Evolutionary conservation across 2,113 vertebrate genomes (phyloP).

Genomic region (Syngnathoides biaculeatus): DNA sequence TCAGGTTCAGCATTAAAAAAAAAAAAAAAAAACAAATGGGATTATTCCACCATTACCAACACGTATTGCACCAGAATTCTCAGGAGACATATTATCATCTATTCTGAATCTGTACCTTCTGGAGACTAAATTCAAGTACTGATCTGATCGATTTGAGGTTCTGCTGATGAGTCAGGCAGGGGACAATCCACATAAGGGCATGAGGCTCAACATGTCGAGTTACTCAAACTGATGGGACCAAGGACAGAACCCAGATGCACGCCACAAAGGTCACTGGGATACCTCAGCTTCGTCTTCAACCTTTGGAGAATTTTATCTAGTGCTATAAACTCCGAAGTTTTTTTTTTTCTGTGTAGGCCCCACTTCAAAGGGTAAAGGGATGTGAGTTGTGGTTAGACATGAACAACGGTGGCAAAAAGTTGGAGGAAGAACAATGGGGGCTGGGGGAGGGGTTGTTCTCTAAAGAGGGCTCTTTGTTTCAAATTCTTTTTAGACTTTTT

Average conservation of each 20-base stretch:
- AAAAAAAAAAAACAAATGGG: slow-evolving; percentile 22
- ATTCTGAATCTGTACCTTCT: slow-evolving; percentile 69
- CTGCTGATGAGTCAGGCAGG: slow-evolving; percentile 27
- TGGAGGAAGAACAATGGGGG: slow-evolving; percentile 50
- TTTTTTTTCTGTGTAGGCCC: background rate
- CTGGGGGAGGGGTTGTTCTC: slow-evolving; percentile 25
- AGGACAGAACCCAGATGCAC: slow-evolving; percentile 43
- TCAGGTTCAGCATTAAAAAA: slow-evolving; percentile 33
- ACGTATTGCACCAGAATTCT: slow-evolving; percentile 30
- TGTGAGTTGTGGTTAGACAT: slow-evolving; percentile 45
- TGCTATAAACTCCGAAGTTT: slow-evolving; percentile 14
- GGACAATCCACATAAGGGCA: slow-evolving; percentile 32
- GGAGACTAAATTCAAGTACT: background rate
- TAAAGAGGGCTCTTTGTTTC: slow-evolving; percentile 32
- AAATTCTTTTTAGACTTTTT: slow-evolving; percentile 5
- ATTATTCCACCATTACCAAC: slow-evolving; percentile 32
- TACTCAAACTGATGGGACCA: slow-evolving; percentile 24
- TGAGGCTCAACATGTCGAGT: slow-evolving; percentile 7
- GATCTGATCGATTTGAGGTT: background rate
- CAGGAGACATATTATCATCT: slow-evolving; percentile 67
- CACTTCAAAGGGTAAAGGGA: slow-evolving; percentile 29
- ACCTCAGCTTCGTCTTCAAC: slow-evolving; percentile 11
- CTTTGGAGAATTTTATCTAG: slow-evolving; percentile 19
- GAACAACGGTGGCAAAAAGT: slow-evolving; percentile 45
- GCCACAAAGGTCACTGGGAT: slow-evolving; percentile 24